Evolutionary conservation across 2,113 vertebrate genomes (phyloP).

Genomic region (Dipodomys stephensi): DNA sequence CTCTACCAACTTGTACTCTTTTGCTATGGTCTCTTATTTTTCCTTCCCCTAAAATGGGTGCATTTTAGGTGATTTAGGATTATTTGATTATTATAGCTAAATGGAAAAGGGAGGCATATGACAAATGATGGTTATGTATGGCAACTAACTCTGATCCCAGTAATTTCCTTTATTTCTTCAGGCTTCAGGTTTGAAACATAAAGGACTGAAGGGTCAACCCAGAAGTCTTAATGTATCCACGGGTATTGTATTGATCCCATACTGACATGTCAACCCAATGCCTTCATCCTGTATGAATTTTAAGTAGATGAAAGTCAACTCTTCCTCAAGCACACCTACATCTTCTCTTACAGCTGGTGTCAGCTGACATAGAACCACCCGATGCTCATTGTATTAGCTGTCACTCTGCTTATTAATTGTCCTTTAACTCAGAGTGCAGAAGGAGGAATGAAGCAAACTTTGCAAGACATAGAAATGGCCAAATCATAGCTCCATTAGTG

Average conservation of each 20-base stretch:
- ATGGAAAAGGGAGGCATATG: neutral
- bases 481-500: neutral
- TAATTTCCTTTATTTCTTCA: neutral
- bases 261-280: neutral
- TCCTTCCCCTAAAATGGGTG: neutral
- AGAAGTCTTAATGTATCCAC: neutral
- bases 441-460: neutral
- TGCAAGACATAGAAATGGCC: neutral
- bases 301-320: neutral
- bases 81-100: neutral
- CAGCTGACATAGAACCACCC: neutral
- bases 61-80: neutral
- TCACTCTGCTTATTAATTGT: neutral
- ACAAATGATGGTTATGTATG: neutral
- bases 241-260: neutral
- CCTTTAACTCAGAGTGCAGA: neutral
- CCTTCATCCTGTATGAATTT: neutral
- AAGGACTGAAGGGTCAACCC: neutral
- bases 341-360: neutral
- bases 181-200: neutral
- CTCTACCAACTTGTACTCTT: neutral
- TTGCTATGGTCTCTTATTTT: accelerated
- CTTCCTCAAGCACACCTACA: neutral
- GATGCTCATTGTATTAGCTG: neutral
- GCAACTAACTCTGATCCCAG: neutral